Evolutionary conservation across 2,797 vertebrate genomes (phyloP), one percentile per base, ranked within the genome.

Genomic region (Micrastur ruficollis): DNA sequence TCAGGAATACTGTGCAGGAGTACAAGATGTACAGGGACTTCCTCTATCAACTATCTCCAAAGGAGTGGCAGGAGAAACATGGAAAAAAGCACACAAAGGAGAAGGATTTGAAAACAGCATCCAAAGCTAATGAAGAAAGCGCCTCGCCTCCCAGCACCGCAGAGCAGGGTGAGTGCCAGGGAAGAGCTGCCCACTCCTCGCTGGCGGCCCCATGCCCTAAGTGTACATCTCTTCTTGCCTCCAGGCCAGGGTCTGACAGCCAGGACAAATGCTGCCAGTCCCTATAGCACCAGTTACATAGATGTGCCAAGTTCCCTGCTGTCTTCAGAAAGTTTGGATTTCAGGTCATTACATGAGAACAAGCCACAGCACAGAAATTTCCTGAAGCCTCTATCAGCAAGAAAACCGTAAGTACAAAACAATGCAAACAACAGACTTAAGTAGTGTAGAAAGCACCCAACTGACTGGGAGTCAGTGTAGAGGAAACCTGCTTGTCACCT

Each of bases 21-120:
- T 99, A 98, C 94, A 98, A 95, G 63, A 90, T 90, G 81, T 99
- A 99, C 97, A 98, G 98, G 93, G 98, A 99, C 34, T 99, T 99
- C 91, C 98, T 99, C 63, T 98, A 98, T 55, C 98, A 98, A 73
- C 89, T 99, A 38, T 99, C 99, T 23, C 99, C 99, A 23, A 97
- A 97, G 47, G 98, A 99, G 87, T 99, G 99, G 99, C 96, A 98
- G 93, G 97, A 99, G 18, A 81, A 97, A 17, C 98, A 98, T 40
- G 80, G 90, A 32, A 93, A 67, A 96, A 98, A 90, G 49, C 71
- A 31, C 12, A 16, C 7, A 44, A 95, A 85, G 42, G 8, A 26
- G 31, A 76, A 74, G 15, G 25, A 32, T 25, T 17, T 42, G 59
- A 84, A 46, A 81, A 31, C 8, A 61, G 31, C 29, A 38, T 5